Base-by-base conservation (phyloP, 2,888 invertebrate species). In the Carterocephalus palaemon region DNA sequence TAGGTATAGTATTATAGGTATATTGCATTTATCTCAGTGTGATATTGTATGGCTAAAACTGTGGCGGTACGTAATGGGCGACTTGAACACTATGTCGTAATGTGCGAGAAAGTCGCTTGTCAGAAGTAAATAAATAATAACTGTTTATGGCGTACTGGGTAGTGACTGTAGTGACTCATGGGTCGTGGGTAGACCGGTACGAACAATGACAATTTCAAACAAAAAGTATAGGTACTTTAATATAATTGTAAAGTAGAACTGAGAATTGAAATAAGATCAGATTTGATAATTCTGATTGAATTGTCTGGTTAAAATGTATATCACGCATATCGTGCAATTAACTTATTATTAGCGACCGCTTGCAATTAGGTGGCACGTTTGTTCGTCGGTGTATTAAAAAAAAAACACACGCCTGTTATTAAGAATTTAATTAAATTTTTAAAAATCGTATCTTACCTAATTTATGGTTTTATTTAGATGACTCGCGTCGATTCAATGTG, bases 141-240 rank as follows among this genome's bases (percentile, higher is more conserved):
- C 37, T 38, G 24, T 45, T 45, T 45, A 45, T 20, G 36, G 37
- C 46, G 53, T 56, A 54, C 57, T 56, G 50, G 59, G 57, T 60
- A 56, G 51, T 60, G 57, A 33, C 46, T 39, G 32, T 28, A 42
- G 62, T 73, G 74, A 75, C 58, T 72, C 70, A 74, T 55, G 57
- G 47, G 31, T 19, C 45, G 45, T 45, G 45, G 45, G 37, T 45
- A 36, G 36, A 36, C 12, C 23, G 13, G 3, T 24, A 17, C 19
- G 13, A 20, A 26, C 24, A 7, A 36, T 13, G 37, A 45, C 32
- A 32, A 20, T n/a, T 19, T 45, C 2, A 24, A 31, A 12, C 31
- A 45, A 37, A 26, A 32, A 45, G 36, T 16, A 10, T 15, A 20
- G 10, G n/a, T n/a, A n/a, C n/a, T 26, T 19, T 38, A 10, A 40